Conservation (phyloP, 2,113 vertebrate species). For the Cynoglossus semilaevis region DNA sequence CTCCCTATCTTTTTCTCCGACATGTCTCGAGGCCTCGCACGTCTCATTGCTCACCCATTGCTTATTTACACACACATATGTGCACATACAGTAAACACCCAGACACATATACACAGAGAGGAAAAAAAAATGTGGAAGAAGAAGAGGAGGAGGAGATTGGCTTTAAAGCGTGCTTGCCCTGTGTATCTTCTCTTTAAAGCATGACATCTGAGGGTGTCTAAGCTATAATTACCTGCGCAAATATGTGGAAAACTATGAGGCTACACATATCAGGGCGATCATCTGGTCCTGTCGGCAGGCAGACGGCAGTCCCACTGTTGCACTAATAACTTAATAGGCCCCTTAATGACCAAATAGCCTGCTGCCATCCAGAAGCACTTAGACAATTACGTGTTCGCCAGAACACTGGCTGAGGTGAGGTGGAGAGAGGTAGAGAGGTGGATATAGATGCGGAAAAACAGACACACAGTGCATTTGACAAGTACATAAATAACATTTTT, state of each 20-base stretch:
- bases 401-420: conserved; percentile 43
- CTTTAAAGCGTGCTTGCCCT: conserved; percentile 54
- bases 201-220: conserved; percentile 63
- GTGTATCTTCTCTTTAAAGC: conserved; percentile 45
- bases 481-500: conserved; percentile 14
- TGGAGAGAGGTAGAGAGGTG: conserved; percentile 22
- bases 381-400: conserved; percentile 74
- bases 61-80: conserved; percentile 33
- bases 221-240: conserved; percentile 65
- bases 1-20: conserved; percentile 37
- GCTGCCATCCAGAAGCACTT: conserved; percentile 78
- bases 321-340: conserved; percentile 78
- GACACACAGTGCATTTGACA: conserved; percentile 29
- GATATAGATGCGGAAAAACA: conserved; percentile 27
- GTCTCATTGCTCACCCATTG: conserved; percentile 45
- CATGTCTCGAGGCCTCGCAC: conserved; percentile 38
- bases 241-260: conserved; percentile 65
- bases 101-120: conserved; percentile 24
- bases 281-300: conserved; percentile 58
- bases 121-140: conserved; percentile 41
- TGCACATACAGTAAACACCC: conserved; percentile 2
- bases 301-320: conserved; percentile 66
- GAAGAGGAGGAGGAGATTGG: conserved; percentile 44
- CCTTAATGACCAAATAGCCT: conserved; percentile 79
- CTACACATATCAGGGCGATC: conserved; percentile 64